Base-by-base conservation (phyloP, 1,140 invertebrate species). In the Protaetia brevitarsis region DNA sequence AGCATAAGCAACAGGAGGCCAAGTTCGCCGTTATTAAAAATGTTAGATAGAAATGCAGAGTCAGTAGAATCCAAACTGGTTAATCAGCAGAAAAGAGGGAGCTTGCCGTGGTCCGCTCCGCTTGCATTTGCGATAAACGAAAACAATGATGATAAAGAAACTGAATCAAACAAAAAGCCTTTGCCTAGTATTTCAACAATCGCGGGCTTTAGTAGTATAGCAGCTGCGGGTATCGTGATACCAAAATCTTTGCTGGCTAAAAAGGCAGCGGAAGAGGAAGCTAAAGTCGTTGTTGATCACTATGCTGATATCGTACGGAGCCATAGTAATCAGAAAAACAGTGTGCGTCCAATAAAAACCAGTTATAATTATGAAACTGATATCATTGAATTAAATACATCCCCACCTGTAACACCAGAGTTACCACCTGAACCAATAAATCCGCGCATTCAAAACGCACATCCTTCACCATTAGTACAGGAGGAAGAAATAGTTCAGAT, bases 271-370 rank as follows among this genome's bases (percentile, higher is more conserved):
- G 75, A 82, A 68, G 87, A 90, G 68, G 86, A 86, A 74, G 79
- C 85, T 0, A 87, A 86, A 73, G 88, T 88, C 0, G 84, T 90
- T 0, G 87, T 90, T 13, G 89, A 90, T 79, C 89, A 91, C 74
- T 94, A 94, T 68, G 88, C 88, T 16, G 90, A 91, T 74, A 87
- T 94, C 63, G 88, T 93, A 1, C 86, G 85, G 66, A 87, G 88
- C 76, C 87, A 87, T 61, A 84, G 41, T 51, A 16, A 85, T 28
- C 79, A 70, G 30, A 74, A 74, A 65, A 78, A 84, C 70, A 85
- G 80, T n/a, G n/a, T n/a, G 69, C 75, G 19, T 1, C 11, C 16
- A 23, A 19, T 4, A 5, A 59, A 27, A 2, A 2, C 7, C 11
- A 0, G 10, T 5, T n/a, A 23, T 36, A 62, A 7, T 21, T 62